Evolutionary conservation across 2,888 invertebrate species (phyloP).

Genomic region (Pyrrhosoma nymphula): DNA sequence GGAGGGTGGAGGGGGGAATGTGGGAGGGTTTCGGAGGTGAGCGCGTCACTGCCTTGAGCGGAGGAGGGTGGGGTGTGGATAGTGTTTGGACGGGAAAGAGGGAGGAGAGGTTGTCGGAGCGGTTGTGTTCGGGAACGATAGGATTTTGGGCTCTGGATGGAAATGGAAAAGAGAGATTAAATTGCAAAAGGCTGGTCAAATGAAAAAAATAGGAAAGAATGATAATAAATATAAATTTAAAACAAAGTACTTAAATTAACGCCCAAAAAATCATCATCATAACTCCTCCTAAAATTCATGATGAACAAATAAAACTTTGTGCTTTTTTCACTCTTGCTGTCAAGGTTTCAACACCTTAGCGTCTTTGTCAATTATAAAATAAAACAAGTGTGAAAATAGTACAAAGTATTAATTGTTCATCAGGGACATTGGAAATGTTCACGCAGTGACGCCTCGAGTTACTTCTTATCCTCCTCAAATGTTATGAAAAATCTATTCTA

Average conservation of each 20-base stretch:
- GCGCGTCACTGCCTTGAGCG: not conserved
- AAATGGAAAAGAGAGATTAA: slow-evolving; percentile 14
- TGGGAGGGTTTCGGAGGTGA: not conserved
- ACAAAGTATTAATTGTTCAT: too few species aligned
- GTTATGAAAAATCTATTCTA: too few species aligned
- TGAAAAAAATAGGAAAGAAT: too few species aligned
- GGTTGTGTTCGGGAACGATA: not conserved
- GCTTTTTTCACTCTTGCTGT: too few species aligned
- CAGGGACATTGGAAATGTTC: too few species aligned
- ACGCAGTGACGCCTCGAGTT: too few species aligned
- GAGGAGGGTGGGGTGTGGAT: not conserved
- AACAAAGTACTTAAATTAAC: not conserved
- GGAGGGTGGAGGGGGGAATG: not conserved
- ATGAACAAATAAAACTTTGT: too few species aligned
- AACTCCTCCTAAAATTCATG: not conserved
- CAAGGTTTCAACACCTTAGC: too few species aligned
- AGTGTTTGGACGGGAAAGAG: not conserved
- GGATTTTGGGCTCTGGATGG: not conserved
- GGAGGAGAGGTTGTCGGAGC: not conserved
- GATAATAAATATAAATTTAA: not conserved
- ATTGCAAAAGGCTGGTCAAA: not conserved
- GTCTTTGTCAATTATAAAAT: too few species aligned
- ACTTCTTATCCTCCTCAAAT: too few species aligned
- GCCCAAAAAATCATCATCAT: not conserved
- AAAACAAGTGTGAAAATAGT: too few species aligned